Conservation (phyloP, 2,113 vertebrate species). For the Zosterops japonicus region DNA sequence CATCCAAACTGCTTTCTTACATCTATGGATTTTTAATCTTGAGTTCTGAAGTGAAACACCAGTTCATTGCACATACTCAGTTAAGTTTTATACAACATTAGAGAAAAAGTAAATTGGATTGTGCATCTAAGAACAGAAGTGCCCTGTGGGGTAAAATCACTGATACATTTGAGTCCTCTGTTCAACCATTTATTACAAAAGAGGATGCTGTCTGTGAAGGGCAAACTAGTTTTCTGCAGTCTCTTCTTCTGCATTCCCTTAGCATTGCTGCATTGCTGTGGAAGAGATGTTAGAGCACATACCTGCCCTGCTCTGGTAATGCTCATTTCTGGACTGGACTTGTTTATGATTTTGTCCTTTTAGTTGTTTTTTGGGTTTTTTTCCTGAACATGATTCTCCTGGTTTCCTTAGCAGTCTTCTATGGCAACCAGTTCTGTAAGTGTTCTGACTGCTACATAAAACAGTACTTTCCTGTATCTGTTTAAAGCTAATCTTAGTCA, state of each 20-base stretch:
- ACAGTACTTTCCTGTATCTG: not conserved
- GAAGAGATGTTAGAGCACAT: not conserved
- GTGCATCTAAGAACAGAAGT: not conserved
- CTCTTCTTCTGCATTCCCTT: not conserved
- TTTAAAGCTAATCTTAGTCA: not conserved
- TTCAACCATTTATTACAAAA: not conserved
- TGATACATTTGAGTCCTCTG: not conserved
- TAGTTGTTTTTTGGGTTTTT: not conserved
- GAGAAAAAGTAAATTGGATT: not conserved
- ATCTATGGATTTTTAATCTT: not conserved
- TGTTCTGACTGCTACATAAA: not conserved
- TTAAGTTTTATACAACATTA: not conserved
- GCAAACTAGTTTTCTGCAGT: not conserved
- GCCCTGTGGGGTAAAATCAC: accelerated
- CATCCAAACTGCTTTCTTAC: not conserved
- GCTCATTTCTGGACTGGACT: not conserved
- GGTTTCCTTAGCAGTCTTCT: not conserved
- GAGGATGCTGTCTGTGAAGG: not conserved
- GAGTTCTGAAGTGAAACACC: not conserved
- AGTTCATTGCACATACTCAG: not conserved
- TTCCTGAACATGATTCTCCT: not conserved
- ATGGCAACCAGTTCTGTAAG: not conserved
- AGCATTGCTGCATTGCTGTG: not conserved
- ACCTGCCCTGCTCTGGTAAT: not conserved
- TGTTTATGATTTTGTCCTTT: not conserved